Conservation (phyloP, 2,113 vertebrate genomes). For the Hippocampus guttulatus region DNA sequence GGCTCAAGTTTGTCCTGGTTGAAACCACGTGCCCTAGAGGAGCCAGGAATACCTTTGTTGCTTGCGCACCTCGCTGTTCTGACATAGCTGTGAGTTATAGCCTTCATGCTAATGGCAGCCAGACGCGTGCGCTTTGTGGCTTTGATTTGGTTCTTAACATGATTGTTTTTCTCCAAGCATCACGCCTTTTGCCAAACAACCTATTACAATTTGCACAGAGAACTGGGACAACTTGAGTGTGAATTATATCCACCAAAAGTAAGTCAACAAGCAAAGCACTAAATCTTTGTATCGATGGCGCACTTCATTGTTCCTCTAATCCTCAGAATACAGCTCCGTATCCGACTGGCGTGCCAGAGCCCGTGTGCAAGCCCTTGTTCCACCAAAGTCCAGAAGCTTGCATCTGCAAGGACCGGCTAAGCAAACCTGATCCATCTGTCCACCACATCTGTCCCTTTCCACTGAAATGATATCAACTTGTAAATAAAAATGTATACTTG, state of each 20-base stretch:
- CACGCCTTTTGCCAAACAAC: neutral
- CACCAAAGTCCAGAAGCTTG: constrained; percentile 4
- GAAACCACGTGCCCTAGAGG: neutral
- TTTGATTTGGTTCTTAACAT: neutral
- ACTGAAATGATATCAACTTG: neutral
- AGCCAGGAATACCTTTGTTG: neutral
- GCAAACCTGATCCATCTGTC: neutral
- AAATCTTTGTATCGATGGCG: neutral
- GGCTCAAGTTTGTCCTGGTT: neutral
- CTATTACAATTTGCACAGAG: neutral
- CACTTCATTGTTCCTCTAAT: neutral
- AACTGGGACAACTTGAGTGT: neutral
- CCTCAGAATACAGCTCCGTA: neutral
- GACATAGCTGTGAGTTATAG: constrained; percentile 4
- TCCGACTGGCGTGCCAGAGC: neutral
- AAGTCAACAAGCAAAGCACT: neutral
- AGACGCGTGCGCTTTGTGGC: neutral
- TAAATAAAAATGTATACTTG: neutral
- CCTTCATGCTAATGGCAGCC: neutral
- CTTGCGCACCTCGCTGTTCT: constrained; percentile 1
- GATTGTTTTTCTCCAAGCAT: neutral
- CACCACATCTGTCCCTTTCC: neutral
- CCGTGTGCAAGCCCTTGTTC: neutral
- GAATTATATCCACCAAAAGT: neutral
- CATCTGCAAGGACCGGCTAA: neutral